Conservation (phyloP, 2,113 vertebrate genomes). For the Nestor notabilis region DNA sequence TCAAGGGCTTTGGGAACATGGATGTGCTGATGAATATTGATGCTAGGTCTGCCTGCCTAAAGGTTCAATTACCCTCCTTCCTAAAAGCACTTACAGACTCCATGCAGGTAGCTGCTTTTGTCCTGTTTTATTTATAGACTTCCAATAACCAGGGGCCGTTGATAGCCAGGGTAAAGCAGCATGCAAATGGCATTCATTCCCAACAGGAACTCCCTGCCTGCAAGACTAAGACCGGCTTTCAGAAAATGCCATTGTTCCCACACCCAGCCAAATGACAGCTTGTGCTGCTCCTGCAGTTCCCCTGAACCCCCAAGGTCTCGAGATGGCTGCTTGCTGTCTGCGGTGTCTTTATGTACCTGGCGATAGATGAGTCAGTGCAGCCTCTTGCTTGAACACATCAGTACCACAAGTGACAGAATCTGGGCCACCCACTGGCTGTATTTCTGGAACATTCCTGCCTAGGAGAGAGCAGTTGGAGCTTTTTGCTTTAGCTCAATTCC, state of each 20-base stretch:
- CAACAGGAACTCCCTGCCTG: conserved; percentile 2
- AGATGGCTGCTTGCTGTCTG: background rate
- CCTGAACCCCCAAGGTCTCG: background rate
- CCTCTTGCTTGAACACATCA: conserved; percentile 10
- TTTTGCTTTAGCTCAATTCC: conserved; percentile 10
- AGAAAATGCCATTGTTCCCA: conserved; percentile 18
- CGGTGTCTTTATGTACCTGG: background rate
- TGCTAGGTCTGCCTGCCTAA: background rate
- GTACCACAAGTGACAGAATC: background rate
- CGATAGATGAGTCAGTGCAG: background rate
- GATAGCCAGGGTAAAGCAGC: conserved; percentile 1
- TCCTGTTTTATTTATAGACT: conserved; percentile 49
- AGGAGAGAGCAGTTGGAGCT: conserved; percentile 43
- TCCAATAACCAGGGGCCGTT: background rate
- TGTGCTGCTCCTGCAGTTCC: conserved; percentile 5
- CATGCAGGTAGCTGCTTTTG: conserved; percentile 44
- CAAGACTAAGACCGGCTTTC: conserved; percentile 2
- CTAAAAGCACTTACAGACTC: conserved; percentile 5
- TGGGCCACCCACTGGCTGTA: conserved; percentile 37
- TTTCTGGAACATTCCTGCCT: conserved; percentile 14
- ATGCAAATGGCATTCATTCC: background rate
- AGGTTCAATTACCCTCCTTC: background rate
- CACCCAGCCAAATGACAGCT: conserved; percentile 17
- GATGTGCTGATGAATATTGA: background rate
- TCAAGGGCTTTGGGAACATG: background rate